A percentile compares a stretch with the other conserved stretches of the same genome.
Conservation (phyloP, 2,797 vertebrate species). For the Chaunax sp. region DNA sequence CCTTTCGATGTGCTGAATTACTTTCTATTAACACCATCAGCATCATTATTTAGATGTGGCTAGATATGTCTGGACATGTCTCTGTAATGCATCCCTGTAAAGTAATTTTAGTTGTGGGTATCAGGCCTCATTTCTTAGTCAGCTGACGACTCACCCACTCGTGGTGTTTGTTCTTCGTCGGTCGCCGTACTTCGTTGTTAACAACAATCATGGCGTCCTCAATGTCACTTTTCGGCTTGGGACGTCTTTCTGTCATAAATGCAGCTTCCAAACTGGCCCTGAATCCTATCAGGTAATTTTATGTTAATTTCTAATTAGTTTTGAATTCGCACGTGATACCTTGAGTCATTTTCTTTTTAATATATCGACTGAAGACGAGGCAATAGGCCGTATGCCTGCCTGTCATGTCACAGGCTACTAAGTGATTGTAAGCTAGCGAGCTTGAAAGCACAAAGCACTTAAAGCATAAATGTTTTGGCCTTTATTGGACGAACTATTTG, state of each 20-base stretch:
- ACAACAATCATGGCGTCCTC: constrained; percentile 85
- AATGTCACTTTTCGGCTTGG: constrained; percentile 84
- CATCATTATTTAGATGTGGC: constrained; percentile 29
- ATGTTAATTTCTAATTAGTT: not conserved
- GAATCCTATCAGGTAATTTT: constrained; percentile 81
- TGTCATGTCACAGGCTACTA: constrained; percentile 20
- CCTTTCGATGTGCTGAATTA: constrained; percentile 7
- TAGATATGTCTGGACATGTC: constrained; percentile 59
- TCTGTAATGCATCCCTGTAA: constrained; percentile 39
- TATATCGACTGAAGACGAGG: constrained; percentile 5
- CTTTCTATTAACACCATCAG: constrained; percentile 27
- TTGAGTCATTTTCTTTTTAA: not conserved
- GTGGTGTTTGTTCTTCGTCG: constrained; percentile 58
- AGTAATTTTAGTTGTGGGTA: constrained; percentile 41
- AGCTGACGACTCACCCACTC: constrained; percentile 23
- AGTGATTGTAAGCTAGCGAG: constrained; percentile 11
- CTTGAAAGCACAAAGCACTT: not conserved
- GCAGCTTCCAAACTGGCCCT: constrained; percentile 70
- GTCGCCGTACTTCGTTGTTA: constrained; percentile 66
- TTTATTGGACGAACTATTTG: accelerated
- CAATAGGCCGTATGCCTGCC: constrained; percentile 16
- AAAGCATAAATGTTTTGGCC: accelerated
- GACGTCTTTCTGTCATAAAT: constrained; percentile 76
- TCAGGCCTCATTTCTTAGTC: constrained; percentile 14
- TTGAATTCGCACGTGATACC: accelerated